Evolutionary conservation across 2,888 invertebrate species (phyloP), one percentile per base, ranked within the genome.

Genomic region (Aleiodes testaceus): DNA sequence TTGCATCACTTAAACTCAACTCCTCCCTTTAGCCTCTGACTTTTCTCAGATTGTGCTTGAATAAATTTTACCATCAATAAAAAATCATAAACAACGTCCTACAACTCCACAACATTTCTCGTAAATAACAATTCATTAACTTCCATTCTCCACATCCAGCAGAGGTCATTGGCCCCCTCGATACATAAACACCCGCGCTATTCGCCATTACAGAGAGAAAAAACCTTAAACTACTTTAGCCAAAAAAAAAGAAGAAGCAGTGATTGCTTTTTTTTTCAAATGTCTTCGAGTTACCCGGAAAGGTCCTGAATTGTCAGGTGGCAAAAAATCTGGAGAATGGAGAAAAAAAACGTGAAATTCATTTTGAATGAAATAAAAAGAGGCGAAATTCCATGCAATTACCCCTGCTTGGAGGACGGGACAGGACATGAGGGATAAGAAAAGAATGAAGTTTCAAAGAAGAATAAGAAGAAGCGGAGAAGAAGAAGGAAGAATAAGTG

Each of bases 101-200:
- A 64, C 73, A 71, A 68, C 63, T 70, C 67, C 20, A 70, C 73
- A 75, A 77, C 75, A 72, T 74, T 78, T 70, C 70, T 74, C 71
- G 74, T 72, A 74, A 74, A 77, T 69, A 74, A 78, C 73, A 74
- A 77, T 77, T 77, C 77, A 76, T 78, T 78, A 76, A 76, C 36
- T 73, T 75, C 73, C 70, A 75, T 70, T 76, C 72, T 70, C 70
- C 36, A 72, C 72, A 52, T 66, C 50, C 52, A 71, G 72, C n/a
- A 66, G 64, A 66, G 78, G 78, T 72, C 78, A 68, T 74, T 77
- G 76, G 70, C 73, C 77, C 73, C 12, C 7, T 45, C 26, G 42
- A 63, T 63, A 63, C 20, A 49, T 20, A 64, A 42, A 64, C 64
- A 22, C 22, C 16, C 45, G 14, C 45, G 45, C 14, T 45, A 45